A percentile compares a stretch with the other conserved stretches of the same genome.
Conservation (phyloP, 2,888 invertebrate species). For the Melikaiella ostensackeni region DNA sequence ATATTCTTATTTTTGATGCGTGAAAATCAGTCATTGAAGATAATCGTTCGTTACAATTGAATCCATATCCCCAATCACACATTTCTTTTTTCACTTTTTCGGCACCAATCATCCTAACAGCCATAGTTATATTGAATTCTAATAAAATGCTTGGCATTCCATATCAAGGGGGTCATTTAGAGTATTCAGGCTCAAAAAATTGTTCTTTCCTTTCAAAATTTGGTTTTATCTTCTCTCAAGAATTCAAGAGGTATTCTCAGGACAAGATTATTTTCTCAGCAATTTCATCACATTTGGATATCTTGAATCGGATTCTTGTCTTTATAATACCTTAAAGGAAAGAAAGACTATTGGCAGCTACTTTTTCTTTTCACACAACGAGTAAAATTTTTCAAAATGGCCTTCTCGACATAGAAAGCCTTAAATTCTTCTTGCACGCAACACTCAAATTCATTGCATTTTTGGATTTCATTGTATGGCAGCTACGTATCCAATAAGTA, state of each 20-base stretch:
- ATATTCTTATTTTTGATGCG: conserved; percentile 1
- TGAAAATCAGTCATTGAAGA: conserved; percentile 13
- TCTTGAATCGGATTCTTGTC: background rate
- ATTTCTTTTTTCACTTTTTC: conserved; percentile 12
- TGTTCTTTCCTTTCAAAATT: background rate
- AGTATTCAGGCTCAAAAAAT: background rate
- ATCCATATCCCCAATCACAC: conserved; percentile 8
- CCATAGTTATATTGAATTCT: conserved; percentile 23
- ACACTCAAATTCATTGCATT: conserved; percentile 46
- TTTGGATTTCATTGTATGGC: conserved; percentile 41
- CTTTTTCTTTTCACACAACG: background rate
- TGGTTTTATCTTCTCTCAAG: background rate
- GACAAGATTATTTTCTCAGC: background rate
- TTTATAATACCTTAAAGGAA: background rate
- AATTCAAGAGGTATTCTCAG: background rate
- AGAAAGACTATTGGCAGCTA: background rate
- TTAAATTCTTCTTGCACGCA: conserved; percentile 26
- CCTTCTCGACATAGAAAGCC: conserved; percentile 29
- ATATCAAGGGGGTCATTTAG: conserved; percentile 26
- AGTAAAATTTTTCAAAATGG: conserved; percentile 10
- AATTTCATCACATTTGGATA: background rate
- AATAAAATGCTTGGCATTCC: conserved; percentile 25
- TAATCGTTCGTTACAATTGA: conserved; percentile 38
- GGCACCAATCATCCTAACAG: conserved; percentile 33
- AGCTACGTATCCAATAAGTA: conserved; percentile 32